A percentile compares a stretch with the other conserved stretches of the same genome.
Evolutionary conservation across 2,888 invertebrate species (phyloP).

Genomic region (Craniophora ligustri): DNA sequence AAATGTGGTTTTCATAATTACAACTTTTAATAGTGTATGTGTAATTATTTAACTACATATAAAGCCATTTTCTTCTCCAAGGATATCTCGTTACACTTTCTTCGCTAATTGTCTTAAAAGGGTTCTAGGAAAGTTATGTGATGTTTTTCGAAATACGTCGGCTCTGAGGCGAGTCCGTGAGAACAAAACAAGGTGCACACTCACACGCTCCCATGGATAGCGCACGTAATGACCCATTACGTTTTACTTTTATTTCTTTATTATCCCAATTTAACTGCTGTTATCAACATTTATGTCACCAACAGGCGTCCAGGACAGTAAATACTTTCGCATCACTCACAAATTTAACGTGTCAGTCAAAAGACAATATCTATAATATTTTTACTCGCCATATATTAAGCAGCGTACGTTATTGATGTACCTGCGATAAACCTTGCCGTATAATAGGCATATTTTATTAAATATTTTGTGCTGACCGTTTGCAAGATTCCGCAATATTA

Average conservation of each 20-base stretch:
- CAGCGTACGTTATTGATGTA: conserved; percentile 54
- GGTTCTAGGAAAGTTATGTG: conserved; percentile 69
- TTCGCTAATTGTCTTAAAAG: conserved; percentile 65
- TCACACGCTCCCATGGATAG: conserved; percentile 66
- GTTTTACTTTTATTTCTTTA: conserved; percentile 74
- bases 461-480: conserved; percentile 8
- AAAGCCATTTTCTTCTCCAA: conserved; percentile 39
- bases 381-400: conserved; percentile 62
- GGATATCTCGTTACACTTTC: conserved; percentile 63
- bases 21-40: not conserved
- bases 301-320: conserved; percentile 67
- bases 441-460: not conserved
- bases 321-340: conserved; percentile 62
- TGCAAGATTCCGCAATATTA: conserved; percentile 12
- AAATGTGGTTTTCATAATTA: too few species aligned
- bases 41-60: conserved; percentile 31
- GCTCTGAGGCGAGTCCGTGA: conserved; percentile 70
- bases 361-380: conserved; percentile 68
- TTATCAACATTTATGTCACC: conserved; percentile 75
- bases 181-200: conserved; percentile 77
- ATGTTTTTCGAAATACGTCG: conserved; percentile 69
- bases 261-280: conserved; percentile 71
- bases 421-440: conserved; percentile 34
- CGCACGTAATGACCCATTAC: conserved; percentile 73
- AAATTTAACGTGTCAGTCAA: conserved; percentile 67